Evolutionary conservation across 2,797 vertebrate species (phyloP).

Genomic region (Sebastes minor): DNA sequence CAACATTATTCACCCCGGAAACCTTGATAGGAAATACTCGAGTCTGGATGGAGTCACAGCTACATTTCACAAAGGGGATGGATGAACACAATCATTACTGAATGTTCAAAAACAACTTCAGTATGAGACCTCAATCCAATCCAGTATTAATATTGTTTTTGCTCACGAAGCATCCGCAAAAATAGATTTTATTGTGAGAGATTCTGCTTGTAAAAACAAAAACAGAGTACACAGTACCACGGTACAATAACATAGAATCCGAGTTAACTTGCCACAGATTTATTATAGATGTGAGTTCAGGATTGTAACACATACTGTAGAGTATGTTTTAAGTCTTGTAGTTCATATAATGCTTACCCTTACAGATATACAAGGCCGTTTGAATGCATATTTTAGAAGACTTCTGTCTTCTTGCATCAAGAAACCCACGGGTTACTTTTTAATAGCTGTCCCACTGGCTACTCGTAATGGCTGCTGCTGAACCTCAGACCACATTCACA

Average conservation of each 20-base stretch:
- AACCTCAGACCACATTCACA: slow-evolving; percentile 22
- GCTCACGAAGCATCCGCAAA: not conserved
- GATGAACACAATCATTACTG: slow-evolving; percentile 27
- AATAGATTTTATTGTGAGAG: slow-evolving; percentile 6
- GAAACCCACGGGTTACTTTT: slow-evolving; percentile 22
- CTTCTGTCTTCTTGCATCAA: slow-evolving; percentile 37
- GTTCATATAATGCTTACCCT: not conserved
- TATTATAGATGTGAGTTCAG: not conserved
- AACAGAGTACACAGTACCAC: not conserved
- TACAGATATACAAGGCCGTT: slow-evolving; percentile 19
- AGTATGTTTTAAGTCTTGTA: not conserved
- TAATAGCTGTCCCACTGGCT: slow-evolving; percentile 2
- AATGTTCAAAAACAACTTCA: too few relatives aligned
- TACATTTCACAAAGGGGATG: slow-evolving; percentile 5
- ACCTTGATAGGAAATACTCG: slow-evolving; percentile 15
- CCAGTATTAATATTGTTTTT: slow-evolving; percentile 12
- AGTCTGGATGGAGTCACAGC: not conserved
- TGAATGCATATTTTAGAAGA: slow-evolving; percentile 51
- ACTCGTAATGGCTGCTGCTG: slow-evolving; percentile 11
- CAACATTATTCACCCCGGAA: not conserved
- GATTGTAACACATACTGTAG: not conserved
- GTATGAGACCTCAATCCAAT: not conserved
- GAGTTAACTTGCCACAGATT: slow-evolving; percentile 6
- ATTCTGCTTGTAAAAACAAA: slow-evolving; percentile 27
- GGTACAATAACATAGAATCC: not conserved